These are phyloP conservation scores for Schizaphis graminum DNA, from an alignment of 2,888 invertebrate species.

Conservation along the genomic window DNA sequence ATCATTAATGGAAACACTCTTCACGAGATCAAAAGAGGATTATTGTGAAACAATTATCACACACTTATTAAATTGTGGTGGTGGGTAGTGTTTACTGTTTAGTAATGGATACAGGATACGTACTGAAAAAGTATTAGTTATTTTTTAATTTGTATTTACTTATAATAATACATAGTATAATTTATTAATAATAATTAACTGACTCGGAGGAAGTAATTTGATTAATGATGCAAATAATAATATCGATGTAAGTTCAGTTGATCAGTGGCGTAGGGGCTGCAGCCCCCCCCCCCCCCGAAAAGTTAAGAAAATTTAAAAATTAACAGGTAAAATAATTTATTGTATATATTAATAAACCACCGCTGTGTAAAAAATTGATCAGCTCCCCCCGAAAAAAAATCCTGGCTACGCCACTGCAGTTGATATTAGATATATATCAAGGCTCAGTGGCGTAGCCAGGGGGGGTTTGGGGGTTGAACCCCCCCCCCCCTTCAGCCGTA, in stretches of 20 bases:
- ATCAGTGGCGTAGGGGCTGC: too few relatives aligned
- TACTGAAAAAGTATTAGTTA: neutral
- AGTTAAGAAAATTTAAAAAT: too few relatives aligned
- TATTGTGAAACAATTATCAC: neutral
- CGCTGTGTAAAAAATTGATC: too few relatives aligned
- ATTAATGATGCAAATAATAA: neutral
- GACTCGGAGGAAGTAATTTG: neutral
- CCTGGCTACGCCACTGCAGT: too few relatives aligned
- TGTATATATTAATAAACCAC: too few relatives aligned
- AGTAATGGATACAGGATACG: neutral
- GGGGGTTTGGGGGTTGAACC: too few relatives aligned
- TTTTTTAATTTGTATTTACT: neutral
- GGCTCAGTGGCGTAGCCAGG: too few relatives aligned
- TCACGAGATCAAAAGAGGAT: neutral
- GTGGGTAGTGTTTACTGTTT: neutral
- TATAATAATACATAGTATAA: neutral
- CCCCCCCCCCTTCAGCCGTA: too few relatives aligned
- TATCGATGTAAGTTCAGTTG: neutral
- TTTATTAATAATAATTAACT: neutral
- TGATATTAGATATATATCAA: too few relatives aligned
- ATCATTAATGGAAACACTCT: neutral
- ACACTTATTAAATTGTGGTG: neutral
- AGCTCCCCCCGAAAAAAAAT: too few relatives aligned
- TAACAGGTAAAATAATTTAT: too few relatives aligned
- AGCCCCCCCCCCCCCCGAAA: too few relatives aligned